These are phyloP conservation scores for Aeoliscus strigatus DNA, from an alignment of 2,797 vertebrate species.

Conservation along the genomic window DNA sequence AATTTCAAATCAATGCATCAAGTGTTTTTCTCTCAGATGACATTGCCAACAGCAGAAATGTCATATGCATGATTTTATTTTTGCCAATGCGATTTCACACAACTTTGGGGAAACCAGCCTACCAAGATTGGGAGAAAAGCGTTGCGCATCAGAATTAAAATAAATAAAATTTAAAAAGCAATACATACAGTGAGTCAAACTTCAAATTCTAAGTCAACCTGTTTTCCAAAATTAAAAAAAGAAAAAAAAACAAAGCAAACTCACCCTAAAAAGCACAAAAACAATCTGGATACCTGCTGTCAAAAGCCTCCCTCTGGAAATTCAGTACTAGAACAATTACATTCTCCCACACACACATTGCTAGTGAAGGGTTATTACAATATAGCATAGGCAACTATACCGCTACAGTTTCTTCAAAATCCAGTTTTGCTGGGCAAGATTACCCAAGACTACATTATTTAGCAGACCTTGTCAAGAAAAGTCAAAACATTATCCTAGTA, in stretches of 20 bases:
- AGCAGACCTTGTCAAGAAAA: constrained; percentile 53
- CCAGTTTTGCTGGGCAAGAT: constrained; percentile 63
- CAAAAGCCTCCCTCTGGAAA: constrained; percentile 52
- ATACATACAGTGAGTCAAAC: constrained; percentile 76
- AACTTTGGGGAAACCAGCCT: constrained; percentile 77
- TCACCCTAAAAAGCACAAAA: constrained; percentile 71
- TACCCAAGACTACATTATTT: constrained; percentile 58
- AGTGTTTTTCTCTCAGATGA: constrained; percentile 69
- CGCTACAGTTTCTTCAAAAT: constrained; percentile 65
- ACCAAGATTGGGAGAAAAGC: constrained; percentile 73
- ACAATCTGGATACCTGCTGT: constrained; percentile 60
- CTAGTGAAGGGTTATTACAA: constrained; percentile 70
- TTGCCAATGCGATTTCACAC: constrained; percentile 77
- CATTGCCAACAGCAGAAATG: constrained; percentile 69
- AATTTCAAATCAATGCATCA: constrained; percentile 75
- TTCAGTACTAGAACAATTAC: constrained; percentile 68
- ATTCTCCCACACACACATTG: constrained; percentile 69
- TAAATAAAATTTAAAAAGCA: constrained; percentile 76
- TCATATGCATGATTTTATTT: constrained; percentile 70
- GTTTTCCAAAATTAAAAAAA: constrained; percentile 34
- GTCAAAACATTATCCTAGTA: constrained; percentile 56
- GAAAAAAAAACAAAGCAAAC: constrained; percentile 52
- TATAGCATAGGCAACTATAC: constrained; percentile 70
- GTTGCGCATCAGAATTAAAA: constrained; percentile 73
- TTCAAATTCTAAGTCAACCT: constrained; percentile 72